Conservation (phyloP, 2,888 invertebrate genomes). For the Agrotis puta region DNA sequence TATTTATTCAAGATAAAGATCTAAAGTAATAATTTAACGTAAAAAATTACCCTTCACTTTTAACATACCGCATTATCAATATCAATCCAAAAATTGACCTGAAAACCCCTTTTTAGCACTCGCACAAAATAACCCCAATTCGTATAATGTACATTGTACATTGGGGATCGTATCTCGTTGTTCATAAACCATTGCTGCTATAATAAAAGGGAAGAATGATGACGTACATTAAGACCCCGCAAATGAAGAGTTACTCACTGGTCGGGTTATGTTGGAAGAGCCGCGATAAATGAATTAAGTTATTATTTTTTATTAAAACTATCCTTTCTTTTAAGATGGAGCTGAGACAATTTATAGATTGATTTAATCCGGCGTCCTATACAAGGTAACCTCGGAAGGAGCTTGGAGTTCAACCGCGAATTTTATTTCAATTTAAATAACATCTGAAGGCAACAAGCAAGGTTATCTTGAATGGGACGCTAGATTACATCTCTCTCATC, state of each 20-base stretch:
- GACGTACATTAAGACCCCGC: constrained; percentile 55
- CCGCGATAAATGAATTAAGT: neutral
- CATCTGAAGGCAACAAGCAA: too few species aligned
- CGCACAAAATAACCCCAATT: constrained; percentile 45
- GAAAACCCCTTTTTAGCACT: constrained; percentile 20
- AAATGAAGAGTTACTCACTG: constrained; percentile 63
- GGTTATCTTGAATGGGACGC: too few species aligned
- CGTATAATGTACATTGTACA: constrained; percentile 44
- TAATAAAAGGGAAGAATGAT: constrained; percentile 61
- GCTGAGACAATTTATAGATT: too few species aligned
- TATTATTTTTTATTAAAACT: too few species aligned
- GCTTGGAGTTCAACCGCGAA: too few species aligned
- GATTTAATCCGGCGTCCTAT: too few species aligned
- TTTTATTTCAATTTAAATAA: too few species aligned
- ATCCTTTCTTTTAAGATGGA: too few species aligned
- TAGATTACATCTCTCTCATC: too few species aligned
- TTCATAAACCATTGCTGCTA: constrained; percentile 56
- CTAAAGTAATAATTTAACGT: neutral
- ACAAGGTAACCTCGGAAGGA: too few species aligned
- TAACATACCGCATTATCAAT: constrained; percentile 38
- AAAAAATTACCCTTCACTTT: constrained; percentile 30
- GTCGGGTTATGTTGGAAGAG: neutral
- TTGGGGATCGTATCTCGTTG: constrained; percentile 22
- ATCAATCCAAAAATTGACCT: constrained; percentile 41
- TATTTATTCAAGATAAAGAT: neutral